Conservation (phyloP, 30 jellyfish, hydroid and myxozoan species). For the Catostylus mosaicus region DNA sequence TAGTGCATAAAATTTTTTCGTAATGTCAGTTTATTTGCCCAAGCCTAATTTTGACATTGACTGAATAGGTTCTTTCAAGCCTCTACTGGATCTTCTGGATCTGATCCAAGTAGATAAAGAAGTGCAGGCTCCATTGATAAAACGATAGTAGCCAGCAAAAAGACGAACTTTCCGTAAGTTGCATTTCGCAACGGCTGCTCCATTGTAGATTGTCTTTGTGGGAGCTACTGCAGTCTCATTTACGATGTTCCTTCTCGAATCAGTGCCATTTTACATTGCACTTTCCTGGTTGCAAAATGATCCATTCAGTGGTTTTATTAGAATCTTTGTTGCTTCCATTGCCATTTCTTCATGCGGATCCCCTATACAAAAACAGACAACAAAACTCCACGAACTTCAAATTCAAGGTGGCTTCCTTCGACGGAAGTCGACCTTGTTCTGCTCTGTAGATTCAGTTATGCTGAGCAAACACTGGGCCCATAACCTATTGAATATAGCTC, state of each 20-base stretch:
- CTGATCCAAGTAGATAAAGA: slow-evolving; percentile 27
- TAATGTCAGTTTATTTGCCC: slow-evolving; percentile 45
- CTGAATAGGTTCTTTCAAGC: slow-evolving; percentile 60
- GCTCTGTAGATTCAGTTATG: not conserved
- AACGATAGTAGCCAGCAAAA: slow-evolving; percentile 40
- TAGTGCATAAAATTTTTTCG: slow-evolving; percentile 25
- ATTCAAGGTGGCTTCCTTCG: not conserved
- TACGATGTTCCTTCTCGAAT: slow-evolving; percentile 49
- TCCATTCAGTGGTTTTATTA: slow-evolving; percentile 35
- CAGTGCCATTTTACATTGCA: slow-evolving; percentile 47
- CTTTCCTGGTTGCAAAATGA: slow-evolving; percentile 48
- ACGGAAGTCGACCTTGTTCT: not conserved
- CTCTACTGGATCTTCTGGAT: slow-evolving; percentile 72
- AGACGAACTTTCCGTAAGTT: slow-evolving; percentile 14
- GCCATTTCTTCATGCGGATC: slow-evolving; percentile 15
- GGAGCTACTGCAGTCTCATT: slow-evolving; percentile 37
- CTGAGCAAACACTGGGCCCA: not conserved
- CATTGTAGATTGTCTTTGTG: not conserved
- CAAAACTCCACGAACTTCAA: not conserved
- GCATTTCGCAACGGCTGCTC: slow-evolving; percentile 5
- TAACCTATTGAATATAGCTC: not conserved
- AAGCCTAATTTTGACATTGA: slow-evolving; percentile 60
- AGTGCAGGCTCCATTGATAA: slow-evolving; percentile 58
- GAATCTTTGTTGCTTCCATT: slow-evolving; percentile 32
- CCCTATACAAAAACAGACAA: not conserved